phyloP scores from a whole-genome alignment of 2,888 invertebrate genomes.

The Zhengitettix transpicula region DNA sequence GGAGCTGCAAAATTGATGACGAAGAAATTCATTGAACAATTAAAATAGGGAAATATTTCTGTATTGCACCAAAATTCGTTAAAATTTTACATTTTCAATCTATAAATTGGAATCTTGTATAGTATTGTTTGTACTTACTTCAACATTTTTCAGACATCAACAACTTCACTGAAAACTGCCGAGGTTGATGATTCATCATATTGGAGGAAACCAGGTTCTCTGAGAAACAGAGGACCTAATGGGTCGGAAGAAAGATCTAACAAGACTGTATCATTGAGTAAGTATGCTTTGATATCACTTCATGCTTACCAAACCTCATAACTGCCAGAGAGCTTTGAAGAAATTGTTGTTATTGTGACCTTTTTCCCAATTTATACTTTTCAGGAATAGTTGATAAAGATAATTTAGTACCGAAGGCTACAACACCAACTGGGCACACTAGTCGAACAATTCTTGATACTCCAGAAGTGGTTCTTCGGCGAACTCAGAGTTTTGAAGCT shows the following conservation, averaged over 20 bases:
- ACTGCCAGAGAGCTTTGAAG: background rate
- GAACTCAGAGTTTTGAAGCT: conserved; percentile 76
- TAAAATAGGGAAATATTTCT: no score
- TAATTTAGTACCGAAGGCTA: conserved; percentile 20
- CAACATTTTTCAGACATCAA: conserved; percentile 19
- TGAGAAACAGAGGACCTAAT: conserved; percentile 30
- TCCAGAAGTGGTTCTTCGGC: conserved; percentile 52
- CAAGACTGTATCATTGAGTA: conserved; percentile 31
- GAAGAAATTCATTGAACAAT: no score
- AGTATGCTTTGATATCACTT: conserved; percentile 13
- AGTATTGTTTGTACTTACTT: background rate
- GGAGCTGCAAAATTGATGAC: no score
- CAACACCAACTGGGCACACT: conserved; percentile 23
- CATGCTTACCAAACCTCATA: background rate
- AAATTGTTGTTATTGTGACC: background rate
- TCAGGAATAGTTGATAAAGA: conserved; percentile 28
- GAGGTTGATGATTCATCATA: conserved; percentile 39
- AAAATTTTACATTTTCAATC: no score
- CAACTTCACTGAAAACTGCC: conserved; percentile 33
- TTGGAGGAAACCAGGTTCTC: conserved; percentile 46
- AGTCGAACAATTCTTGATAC: conserved; percentile 26
- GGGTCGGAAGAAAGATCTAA: conserved; percentile 31
- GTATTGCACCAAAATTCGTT: no score
- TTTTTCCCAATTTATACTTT: background rate
- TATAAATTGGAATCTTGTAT: no score